Evolutionary conservation across 2,888 invertebrate species (phyloP), one percentile per base, ranked within the genome.

Genomic region (Cheilosia vulpina): DNA sequence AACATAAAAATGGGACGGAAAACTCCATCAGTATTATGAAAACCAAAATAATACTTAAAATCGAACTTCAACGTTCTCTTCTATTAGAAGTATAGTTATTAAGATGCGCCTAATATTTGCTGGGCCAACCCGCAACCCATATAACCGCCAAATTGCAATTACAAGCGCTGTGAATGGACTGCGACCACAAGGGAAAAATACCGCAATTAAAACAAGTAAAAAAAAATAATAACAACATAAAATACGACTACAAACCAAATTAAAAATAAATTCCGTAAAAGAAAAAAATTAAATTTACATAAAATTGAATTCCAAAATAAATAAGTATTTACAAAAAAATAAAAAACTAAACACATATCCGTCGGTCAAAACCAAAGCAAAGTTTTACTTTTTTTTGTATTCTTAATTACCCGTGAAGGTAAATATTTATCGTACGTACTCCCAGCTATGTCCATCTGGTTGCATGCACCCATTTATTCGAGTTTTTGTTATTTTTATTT

Each of bases 361-460:
- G 62, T 63, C 34, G 68, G 31, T 43, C 34, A 34, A 79, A 34
- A 43, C 58, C 45, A 79, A 82, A 73, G 34, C 57, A 82, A 78
- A 38, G 55, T 82, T 79, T 24, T 47, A 75, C 69, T 45, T 77
- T 71, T 31, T 68, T 69, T 76, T 68, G 62, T 52, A 60, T 69
- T 77, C 82, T 57, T 73, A 88, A 88, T 88, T 88, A 88, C 88
- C 88, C 87, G 87, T 87, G 84, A 87, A 88, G 87, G 88, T 88
- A 87, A 88, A 87, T 84, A 88, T 88, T 82, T 87, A 88, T 87
- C 82, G 88, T 88, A 88, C 87, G 83, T 87, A 88, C 88, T 88
- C 88, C 88, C 89, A 88, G 90, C 91, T 90, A 92, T 88, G 90
- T 90, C 91, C 92, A 92, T 90, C 92, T 92, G 90, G 88, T 90